A percentile compares a stretch with the other conserved stretches of the same genome.
These are phyloP conservation scores for Pogoniulus pusillus DNA, from an alignment of 2,797 vertebrate genomes.

Conservation along the genomic window DNA sequence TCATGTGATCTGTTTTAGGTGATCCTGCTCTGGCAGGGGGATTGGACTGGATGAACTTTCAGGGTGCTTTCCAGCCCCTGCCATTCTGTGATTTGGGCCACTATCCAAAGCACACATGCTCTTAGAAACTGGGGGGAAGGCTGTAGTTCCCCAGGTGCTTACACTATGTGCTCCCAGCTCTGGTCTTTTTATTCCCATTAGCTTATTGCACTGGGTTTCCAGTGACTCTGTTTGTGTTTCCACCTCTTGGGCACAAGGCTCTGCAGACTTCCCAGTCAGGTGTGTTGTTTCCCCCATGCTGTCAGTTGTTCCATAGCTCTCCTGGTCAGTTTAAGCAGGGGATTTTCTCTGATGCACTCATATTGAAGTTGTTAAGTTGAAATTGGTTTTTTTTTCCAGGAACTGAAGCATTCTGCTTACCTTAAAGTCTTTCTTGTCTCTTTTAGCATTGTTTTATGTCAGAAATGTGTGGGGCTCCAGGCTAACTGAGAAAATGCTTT, in stretches of 20 bases:
- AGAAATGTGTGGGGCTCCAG: background rate
- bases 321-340: background rate
- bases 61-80: too few relatives aligned
- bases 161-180: background rate
- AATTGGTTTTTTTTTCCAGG: conserved; percentile 7
- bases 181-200: background rate
- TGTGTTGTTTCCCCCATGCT: background rate
- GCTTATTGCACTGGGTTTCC: background rate
- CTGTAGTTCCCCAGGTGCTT: background rate
- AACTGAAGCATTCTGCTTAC: background rate
- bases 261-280: background rate
- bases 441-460: background rate
- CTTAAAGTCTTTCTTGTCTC: background rate
- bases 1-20: too few relatives aligned
- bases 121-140: background rate
- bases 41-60: too few relatives aligned
- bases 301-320: background rate
- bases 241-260: background rate
- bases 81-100: background rate
- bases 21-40: too few relatives aligned
- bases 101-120: background rate
- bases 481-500: background rate
- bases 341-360: background rate
- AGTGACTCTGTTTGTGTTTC: background rate
- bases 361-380: background rate